Evolutionary conservation across 2,888 invertebrate genomes (phyloP).

Genomic region (Andrena marginata): DNA sequence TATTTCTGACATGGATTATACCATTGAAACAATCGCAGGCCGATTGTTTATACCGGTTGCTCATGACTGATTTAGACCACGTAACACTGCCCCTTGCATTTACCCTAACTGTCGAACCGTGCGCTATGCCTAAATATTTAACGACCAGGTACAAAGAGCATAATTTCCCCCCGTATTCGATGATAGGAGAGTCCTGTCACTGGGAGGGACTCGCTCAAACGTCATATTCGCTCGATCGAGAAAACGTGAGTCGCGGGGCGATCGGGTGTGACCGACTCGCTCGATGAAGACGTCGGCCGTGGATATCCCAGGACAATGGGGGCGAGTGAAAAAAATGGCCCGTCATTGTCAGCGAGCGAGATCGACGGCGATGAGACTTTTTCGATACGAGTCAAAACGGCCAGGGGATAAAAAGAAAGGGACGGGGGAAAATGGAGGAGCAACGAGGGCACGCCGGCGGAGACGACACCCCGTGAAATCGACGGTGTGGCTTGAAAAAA

Average conservation of each 20-base stretch:
- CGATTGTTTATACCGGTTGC: no score
- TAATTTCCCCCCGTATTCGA: no score
- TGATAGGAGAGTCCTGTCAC: constrained; percentile 10
- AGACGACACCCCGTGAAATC: constrained; percentile 41
- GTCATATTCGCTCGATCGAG: constrained; percentile 7
- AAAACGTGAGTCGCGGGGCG: constrained; percentile 13
- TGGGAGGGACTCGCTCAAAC: constrained; percentile 29
- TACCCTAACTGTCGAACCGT: no score
- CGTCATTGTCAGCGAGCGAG: constrained; percentile 35
- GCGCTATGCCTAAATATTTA: no score
- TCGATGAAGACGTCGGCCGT: constrained; percentile 60
- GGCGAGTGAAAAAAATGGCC: constrained; percentile 30
- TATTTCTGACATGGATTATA: no score
- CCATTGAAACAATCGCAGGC: no score
- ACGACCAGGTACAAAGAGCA: no score
- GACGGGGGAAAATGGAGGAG: neutral
- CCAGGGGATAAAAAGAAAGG: neutral
- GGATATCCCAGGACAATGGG: constrained; percentile 29
- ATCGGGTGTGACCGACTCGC: constrained; percentile 50
- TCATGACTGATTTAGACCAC: no score
- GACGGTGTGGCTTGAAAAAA: constrained; percentile 32
- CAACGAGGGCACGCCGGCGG: neutral
- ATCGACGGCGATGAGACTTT: constrained; percentile 3
- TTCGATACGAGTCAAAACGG: constrained; percentile 16
- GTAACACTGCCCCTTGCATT: no score